Percentiles rank a stretch among this genome's conserved stretches.
phyloP scores from a whole-genome alignment of 2,797 vertebrate species.

The Borostomias antarcticus region DNA sequence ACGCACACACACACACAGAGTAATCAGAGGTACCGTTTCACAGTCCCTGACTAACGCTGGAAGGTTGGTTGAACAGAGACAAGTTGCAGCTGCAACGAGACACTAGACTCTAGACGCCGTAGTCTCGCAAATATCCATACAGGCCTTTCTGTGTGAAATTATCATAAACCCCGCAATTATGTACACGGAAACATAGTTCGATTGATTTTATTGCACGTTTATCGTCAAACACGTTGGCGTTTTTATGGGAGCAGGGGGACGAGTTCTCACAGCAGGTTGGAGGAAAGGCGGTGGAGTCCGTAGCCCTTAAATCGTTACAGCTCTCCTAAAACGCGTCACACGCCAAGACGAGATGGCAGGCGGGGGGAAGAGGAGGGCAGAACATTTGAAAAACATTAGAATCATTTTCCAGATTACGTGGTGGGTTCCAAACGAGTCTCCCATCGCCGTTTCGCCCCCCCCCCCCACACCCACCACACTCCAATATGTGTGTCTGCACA shows the following conservation, averaged over 20 bases:
- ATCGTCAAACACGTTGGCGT: conserved; percentile 57
- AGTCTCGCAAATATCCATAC: too few species aligned
- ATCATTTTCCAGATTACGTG: conserved; percentile 77
- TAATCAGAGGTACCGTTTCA: too few species aligned
- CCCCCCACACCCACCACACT: conserved; percentile 74
- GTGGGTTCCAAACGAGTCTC: conserved; percentile 71
- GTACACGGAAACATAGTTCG: conserved; percentile 43
- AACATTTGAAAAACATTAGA: conserved; percentile 79
- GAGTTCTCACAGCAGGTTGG: conserved; percentile 51
- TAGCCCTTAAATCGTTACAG: conserved; percentile 56
- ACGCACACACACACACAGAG: too few species aligned
- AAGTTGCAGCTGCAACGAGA: too few species aligned
- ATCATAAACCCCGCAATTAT: conserved; percentile 38
- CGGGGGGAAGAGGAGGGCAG: conserved; percentile 68
- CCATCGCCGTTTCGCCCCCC: conserved; percentile 72
- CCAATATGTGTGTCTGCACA: conserved; percentile 78
- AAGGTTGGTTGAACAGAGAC: conserved; percentile 1
- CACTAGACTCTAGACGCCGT: conserved; percentile 34
- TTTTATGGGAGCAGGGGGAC: conserved; percentile 56
- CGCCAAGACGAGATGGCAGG: conserved; percentile 53
- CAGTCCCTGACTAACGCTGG: too few species aligned
- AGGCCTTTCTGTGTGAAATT: too few species aligned
- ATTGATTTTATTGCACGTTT: conserved; percentile 55
- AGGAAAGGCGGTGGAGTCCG: conserved; percentile 46
- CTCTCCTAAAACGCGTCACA: conserved; percentile 60